Evolutionary conservation across 2,888 invertebrate species (phyloP).

Genomic region (Pyrgus malvae): DNA sequence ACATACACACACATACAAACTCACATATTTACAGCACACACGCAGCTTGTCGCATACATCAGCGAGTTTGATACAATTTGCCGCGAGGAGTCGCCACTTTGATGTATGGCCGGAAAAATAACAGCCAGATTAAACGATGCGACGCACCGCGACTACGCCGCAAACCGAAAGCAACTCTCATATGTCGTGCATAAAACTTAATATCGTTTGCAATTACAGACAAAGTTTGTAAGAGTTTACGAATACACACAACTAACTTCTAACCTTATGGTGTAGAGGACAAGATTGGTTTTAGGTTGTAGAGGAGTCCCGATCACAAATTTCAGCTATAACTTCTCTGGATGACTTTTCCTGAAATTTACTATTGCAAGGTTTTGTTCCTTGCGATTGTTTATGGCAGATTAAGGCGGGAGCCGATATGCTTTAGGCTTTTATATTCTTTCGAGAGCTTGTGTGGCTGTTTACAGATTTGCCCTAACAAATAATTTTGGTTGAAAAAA

Average conservation of each 20-base stretch:
- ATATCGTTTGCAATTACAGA: constrained; percentile 14
- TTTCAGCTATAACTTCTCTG: constrained; percentile 58
- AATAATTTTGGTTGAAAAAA: too few relatives aligned
- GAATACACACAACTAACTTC: background rate
- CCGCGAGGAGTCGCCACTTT: constrained; percentile 57
- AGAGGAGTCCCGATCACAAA: constrained; percentile 46
- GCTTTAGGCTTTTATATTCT: constrained; percentile 26
- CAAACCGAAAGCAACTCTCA: constrained; percentile 15
- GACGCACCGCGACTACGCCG: constrained; percentile 12
- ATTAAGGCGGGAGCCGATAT: constrained; percentile 28
- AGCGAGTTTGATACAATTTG: constrained; percentile 71
- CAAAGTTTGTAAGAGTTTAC: constrained; percentile 12
- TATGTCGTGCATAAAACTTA: constrained; percentile 10
- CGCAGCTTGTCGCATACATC: constrained; percentile 48
- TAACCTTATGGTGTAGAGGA: background rate
- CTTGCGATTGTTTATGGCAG: constrained; percentile 28
- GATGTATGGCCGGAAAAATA: constrained; percentile 74
- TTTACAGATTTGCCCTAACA: constrained; percentile 27
- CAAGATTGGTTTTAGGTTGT: constrained; percentile 9
- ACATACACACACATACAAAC: background rate
- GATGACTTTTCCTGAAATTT: constrained; percentile 53
- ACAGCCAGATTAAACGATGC: constrained; percentile 52
- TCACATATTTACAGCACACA: constrained; percentile 6
- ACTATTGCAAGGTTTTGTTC: constrained; percentile 35
- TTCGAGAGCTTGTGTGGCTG: constrained; percentile 25